These are phyloP conservation scores for Pasiphila rectangulata DNA, from an alignment of 2,888 invertebrate species.

Conservation along the genomic window DNA sequence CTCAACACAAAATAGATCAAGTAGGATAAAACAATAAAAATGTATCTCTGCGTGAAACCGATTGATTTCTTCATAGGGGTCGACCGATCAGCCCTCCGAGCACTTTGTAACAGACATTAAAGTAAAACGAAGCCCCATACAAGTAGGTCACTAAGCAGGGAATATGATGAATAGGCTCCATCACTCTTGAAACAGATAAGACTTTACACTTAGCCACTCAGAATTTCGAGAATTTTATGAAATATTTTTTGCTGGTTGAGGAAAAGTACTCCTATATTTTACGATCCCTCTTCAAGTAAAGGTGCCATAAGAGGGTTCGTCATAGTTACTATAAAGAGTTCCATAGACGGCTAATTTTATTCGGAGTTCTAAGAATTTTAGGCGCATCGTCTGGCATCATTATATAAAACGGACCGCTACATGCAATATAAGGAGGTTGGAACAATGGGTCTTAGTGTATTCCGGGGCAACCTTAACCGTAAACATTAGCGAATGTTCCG, in stretches of 20 bases:
- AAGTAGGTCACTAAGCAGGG: slow-evolving; percentile 65
- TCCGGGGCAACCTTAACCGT: slow-evolving; percentile 61
- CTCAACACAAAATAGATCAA: slow-evolving; percentile 36
- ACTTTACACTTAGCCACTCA: slow-evolving; percentile 53
- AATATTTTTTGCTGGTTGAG: slow-evolving; percentile 40
- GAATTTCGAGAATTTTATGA: slow-evolving; percentile 46
- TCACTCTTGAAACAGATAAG: slow-evolving; percentile 65
- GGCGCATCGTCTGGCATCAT: slow-evolving; percentile 49
- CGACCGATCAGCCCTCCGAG: slow-evolving; percentile 41
- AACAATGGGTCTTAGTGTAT: slow-evolving; percentile 69
- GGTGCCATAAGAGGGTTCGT: slow-evolving; percentile 29
- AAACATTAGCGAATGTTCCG: slow-evolving; percentile 69
- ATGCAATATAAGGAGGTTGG: slow-evolving; percentile 67
- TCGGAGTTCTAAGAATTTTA: slow-evolving; percentile 69
- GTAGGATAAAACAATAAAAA: slow-evolving; percentile 54
- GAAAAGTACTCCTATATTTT: slow-evolving; percentile 20
- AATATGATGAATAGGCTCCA: slow-evolving; percentile 72
- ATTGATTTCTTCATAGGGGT: slow-evolving; percentile 58
- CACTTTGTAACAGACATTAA: slow-evolving; percentile 45
- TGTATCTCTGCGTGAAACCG: slow-evolving; percentile 50
- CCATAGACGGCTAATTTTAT: slow-evolving; percentile 62
- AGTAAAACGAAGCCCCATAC: slow-evolving; percentile 50
- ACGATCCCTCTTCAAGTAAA: slow-evolving; percentile 17
- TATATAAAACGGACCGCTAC: slow-evolving; percentile 70
- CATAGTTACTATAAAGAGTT: slow-evolving; percentile 50